Evolutionary conservation across 2,888 invertebrate genomes (phyloP), one percentile per base, ranked within the genome.

Genomic region (Lithosia quadra): DNA sequence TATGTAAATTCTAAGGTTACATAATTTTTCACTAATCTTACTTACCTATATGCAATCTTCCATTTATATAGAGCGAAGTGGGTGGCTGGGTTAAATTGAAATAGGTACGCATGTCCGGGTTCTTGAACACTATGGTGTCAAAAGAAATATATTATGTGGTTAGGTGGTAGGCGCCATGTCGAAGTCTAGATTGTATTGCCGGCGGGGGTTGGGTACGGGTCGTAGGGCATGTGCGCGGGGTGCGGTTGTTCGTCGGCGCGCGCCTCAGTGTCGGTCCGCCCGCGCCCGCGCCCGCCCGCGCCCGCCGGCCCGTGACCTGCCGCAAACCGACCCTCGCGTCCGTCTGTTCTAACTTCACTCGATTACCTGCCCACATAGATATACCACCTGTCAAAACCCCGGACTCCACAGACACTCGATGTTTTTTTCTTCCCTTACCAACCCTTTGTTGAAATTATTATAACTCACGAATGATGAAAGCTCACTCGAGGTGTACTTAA

Each of bases 231-330:
- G 78, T 74, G 79, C 71, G 88, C 85, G 88, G 79, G 79, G 76
- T 73, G 84, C 80, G 89, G 87, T 80, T 75, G 87, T 77, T 90
- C 92, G 91, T 90, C 92, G 91, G 91, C 91, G 92, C 92, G 92
- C 93, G 91, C 91, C 86, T 91, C 93, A 93, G 94, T 94, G 92
- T 91, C 86, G 91, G 90, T 90, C 90, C 91, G 89, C 93, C 91
- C 92, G 92, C 93, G 91, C 92, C 92, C 92, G 91, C 92, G 89
- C 91, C 91, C 93, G 90, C 92, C 90, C 88, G 91, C 90, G 90
- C 91, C 87, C 87, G 87, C 88, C 85, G 86, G 88, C 87, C 86
- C 88, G 87, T 90, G 90, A 90, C 92, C 90, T 89, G 91, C 91
- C 90, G 90, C 90, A 90, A 88, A 84, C 85, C 86, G 84, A 86